Base-by-base conservation (phyloP, 1,140 invertebrate genomes). In the Phortica variegata region DNA sequence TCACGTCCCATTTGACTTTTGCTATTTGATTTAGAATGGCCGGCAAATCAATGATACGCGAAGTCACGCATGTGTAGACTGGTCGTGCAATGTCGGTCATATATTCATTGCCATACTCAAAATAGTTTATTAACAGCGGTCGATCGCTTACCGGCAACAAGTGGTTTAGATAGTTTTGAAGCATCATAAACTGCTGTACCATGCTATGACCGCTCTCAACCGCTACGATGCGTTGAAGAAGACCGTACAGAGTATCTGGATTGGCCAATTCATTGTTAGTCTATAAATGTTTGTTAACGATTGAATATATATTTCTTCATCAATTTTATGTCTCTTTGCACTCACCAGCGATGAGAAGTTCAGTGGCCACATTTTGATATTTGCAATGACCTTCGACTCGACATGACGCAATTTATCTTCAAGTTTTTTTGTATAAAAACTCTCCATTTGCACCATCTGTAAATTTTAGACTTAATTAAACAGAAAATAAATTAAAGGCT, bases 1-100 rank as follows among this genome's bases (percentile, higher is more conserved):
- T 88, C 0, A 98, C 85, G 74, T 98, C 94, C 96, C 96, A 99
- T 75, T 93, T 90, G 2, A 97, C 93, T 79, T 88, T 89, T 3
- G 83, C 84, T 87, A 99, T 97, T n/a, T 85, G 80, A 38, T 83
- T 80, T 7, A 97, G 77, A 41, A 94, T 84, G 29, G 85, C 80
- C 34, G 87, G 82, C 21, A 88, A 84, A 73, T 96, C 87, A n/a
- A 98, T 85, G 7, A 85, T 79, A 61, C 85, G 85, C 0, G 85
- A 84, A 1, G 88, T 85, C 1, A 94, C 90, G 46, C 86, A 84
- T 80, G 90, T 89, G 63, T 95, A 96, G 8, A 95, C 83, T 0
- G 93, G 91, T 58, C 84, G 83, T 38, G 92, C 79, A 43, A 97
- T 78, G 77, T 95, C 90, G 2, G 60, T 45, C 47, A 75, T 71